These are phyloP conservation scores for Montipora cactus DNA, from an alignment of 64 coral and sea anemone genomes.

Conservation along the genomic window DNA sequence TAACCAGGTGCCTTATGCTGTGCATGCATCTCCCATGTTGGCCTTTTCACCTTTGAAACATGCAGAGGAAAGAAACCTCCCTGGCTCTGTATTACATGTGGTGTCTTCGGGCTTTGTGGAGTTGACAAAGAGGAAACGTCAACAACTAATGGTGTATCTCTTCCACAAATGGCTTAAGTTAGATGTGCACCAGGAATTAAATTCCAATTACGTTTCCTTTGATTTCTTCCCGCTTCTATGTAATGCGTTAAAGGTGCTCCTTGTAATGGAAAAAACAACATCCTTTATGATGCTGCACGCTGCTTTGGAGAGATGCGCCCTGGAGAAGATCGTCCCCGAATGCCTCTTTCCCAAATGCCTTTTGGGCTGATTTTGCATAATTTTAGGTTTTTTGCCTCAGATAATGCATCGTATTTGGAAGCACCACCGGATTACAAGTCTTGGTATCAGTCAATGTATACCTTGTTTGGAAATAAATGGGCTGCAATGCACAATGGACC, in stretches of 20 bases:
- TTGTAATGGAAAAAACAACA: conserved; percentile 40
- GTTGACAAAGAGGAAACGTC: conserved; percentile 32
- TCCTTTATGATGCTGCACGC: conserved; percentile 18
- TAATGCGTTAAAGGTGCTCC: not conserved
- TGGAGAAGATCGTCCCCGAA: conserved; percentile 11
- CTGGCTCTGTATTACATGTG: conserved; percentile 13
- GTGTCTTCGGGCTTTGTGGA: not conserved
- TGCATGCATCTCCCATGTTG: not conserved
- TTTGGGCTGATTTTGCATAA: conserved; percentile 70
- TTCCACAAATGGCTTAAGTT: conserved; percentile 25
- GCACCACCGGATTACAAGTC: conserved; percentile 63
- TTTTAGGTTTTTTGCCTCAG: conserved; percentile 60
- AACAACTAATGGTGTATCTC: conserved; percentile 34
- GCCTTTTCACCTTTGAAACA: not conserved
- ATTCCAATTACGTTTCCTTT: not conserved
- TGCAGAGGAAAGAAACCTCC: not conserved
- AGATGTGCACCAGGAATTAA: conserved; percentile 21
- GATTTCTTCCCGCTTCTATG: conserved; percentile 26
- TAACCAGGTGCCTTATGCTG: not conserved
- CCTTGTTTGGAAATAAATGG: conserved; percentile 66
- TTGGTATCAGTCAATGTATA: conserved; percentile 70
- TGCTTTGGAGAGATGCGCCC: conserved; percentile 42
- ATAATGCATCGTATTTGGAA: conserved; percentile 41
- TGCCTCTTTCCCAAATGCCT: conserved; percentile 49
- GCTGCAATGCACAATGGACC: conserved; percentile 62